Evolutionary conservation across 2,888 invertebrate genomes (phyloP), one percentile per base, ranked within the genome.

Genomic region (Pristionchus fissidentatus): DNA sequence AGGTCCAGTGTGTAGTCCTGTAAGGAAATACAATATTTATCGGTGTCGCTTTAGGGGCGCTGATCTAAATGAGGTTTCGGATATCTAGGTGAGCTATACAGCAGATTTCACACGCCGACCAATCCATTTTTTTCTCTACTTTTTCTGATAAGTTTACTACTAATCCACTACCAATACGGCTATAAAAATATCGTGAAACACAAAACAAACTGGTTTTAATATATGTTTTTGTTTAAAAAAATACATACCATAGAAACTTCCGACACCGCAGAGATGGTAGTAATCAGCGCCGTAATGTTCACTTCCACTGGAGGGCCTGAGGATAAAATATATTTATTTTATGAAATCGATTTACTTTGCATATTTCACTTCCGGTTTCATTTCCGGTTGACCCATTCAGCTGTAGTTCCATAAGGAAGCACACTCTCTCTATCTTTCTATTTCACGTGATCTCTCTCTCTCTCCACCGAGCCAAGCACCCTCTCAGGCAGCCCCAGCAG

Each of bases 1-100:
- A 92, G 83, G 84, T 92, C 92, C 13, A 92, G 84, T 0, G 92
- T 92, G 87, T 91, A 92, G 84, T 92, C 92, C 91, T 92, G 86
- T 60, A 84, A 84, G 26, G 10, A 41, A 57, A 57, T 26, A n/a
- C n/a, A 8, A 57, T 57, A 3, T n/a, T n/a, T 4, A 8, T n/a
- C 49, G 49, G 26, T 26, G n/a, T n/a, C 57, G n/a, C 57, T 26
- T 26, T 57, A 1, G 19, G 57, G 29, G 57, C 57, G 19, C 52
- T n/a, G 52, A 4, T 2, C 49, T 26, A 5, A 10, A 57, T 22
- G 8, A 57, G 57, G n/a, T n/a, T 57, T 15, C 4, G 26, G 3
- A 57, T 57, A 26, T 57, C 8, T 22, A 15, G 19, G n/a, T 19
- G 19, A 52, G 52, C 4, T 5, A n/a, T n/a, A 52, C 19, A 52